Conservation (phyloP, 2,113 vertebrate genomes). For the Pogonocichla stellata region DNA sequence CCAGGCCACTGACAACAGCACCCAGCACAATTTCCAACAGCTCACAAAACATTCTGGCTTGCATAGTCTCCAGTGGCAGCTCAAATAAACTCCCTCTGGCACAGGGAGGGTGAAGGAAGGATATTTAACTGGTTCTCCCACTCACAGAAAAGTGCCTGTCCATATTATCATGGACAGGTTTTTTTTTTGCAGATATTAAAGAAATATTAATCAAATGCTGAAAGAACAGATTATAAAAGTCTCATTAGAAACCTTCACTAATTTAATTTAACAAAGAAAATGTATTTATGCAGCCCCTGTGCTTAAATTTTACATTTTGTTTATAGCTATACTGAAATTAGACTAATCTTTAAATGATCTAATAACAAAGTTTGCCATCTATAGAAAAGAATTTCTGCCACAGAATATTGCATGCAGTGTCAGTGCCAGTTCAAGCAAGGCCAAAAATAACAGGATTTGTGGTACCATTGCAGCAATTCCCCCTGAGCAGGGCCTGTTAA, state of each 20-base stretch:
- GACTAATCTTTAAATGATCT: not conserved
- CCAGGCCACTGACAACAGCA: no score
- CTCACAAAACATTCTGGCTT: not conserved
- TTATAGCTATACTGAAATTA: not conserved
- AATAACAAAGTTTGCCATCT: not conserved
- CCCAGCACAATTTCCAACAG: not conserved
- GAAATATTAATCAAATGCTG: not conserved
- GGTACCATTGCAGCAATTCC: not conserved
- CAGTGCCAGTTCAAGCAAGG: not conserved
- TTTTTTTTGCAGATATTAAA: not conserved
- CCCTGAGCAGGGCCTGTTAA: not conserved
- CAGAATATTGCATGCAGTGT: not conserved
- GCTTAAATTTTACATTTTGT: not conserved
- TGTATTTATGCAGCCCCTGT: not conserved
- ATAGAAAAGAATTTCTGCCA: not conserved
- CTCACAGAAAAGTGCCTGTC: not conserved
- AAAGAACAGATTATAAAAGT: not conserved
- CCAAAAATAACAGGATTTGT: not conserved
- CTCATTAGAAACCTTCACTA: not conserved
- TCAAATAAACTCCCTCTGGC: not conserved
- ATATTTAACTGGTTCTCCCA: not conserved
- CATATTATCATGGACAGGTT: not conserved
- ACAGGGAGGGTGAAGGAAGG: not conserved
- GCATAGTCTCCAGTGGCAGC: fast-evolving
- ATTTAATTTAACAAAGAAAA: not conserved